These are phyloP conservation scores for Petrocephalus sullivani DNA, from an alignment of 2,797 vertebrate species.

Conservation along the genomic window DNA sequence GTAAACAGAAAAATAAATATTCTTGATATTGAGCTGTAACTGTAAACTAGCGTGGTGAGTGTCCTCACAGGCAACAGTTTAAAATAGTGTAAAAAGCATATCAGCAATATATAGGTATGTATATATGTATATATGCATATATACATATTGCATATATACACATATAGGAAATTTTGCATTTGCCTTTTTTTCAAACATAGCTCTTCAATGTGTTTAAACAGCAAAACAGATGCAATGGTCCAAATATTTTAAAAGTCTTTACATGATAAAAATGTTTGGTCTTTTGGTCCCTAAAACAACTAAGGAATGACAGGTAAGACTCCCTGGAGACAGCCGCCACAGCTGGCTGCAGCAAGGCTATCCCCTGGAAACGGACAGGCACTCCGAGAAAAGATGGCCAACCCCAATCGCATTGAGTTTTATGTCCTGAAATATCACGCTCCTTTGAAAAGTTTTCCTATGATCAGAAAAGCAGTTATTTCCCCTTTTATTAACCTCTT, in stretches of 20 bases:
- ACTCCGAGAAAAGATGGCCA: slow-evolving; percentile 83
- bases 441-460: neutral
- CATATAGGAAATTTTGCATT: slow-evolving; percentile 48
- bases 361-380: slow-evolving; percentile 87
- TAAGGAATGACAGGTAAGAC: slow-evolving; percentile 99
- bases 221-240: slow-evolving; percentile 84
- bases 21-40: slow-evolving; percentile 31
- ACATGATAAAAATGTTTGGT: slow-evolving; percentile 98
- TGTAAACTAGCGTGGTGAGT: slow-evolving; percentile 65
- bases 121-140: slow-evolving; percentile 57
- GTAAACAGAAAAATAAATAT: slow-evolving; percentile 62
- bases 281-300: slow-evolving; percentile 99
- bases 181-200: neutral
- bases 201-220: slow-evolving; percentile 63
- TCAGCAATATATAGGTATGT: slow-evolving; percentile 50
- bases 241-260: slow-evolving; percentile 88
- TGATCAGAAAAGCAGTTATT: neutral
- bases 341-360: slow-evolving; percentile 74
- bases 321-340: slow-evolving; percentile 81
- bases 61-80: slow-evolving; percentile 55
- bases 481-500: neutral
- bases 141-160: slow-evolving; percentile 59
- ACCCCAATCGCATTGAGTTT: slow-evolving; percentile 68
- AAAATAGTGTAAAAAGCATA: slow-evolving; percentile 95
- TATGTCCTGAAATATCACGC: slow-evolving; percentile 48